Conservation (phyloP, 2,113 vertebrate species). For the Salvator merianae region DNA sequence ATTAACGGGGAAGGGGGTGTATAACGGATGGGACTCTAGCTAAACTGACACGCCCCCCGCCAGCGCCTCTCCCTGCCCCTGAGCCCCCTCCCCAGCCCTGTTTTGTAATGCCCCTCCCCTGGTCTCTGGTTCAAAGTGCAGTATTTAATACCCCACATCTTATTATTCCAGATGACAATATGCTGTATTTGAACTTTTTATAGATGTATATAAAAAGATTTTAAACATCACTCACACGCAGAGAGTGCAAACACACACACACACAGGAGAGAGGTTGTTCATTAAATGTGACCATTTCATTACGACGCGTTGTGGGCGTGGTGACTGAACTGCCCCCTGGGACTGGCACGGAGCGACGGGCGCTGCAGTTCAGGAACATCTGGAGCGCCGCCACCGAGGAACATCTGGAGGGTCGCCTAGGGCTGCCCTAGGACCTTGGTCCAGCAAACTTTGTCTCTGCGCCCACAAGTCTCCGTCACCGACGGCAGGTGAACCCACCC, state of each 20-base stretch:
- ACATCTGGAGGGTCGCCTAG: no score
- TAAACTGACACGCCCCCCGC: slow-evolving; percentile 19
- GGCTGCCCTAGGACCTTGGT: neutral
- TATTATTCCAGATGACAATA: slow-evolving; percentile 67
- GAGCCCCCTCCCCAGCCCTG: slow-evolving; percentile 16
- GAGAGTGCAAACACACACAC: neutral
- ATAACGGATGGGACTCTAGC: slow-evolving; percentile 52
- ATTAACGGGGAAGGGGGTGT: slow-evolving; percentile 50
- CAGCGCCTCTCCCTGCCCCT: neutral
- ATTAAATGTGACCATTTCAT: slow-evolving; percentile 78
- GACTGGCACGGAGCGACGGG: no score
- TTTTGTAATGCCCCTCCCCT: slow-evolving; percentile 7
- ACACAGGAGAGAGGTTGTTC: slow-evolving; percentile 61
- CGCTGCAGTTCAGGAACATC: no score
- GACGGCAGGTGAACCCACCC: no score
- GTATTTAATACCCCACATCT: slow-evolving; percentile 72
- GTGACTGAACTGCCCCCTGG: neutral
- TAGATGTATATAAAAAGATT: slow-evolving; percentile 73
- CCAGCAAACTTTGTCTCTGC: no score
- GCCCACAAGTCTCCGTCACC: neutral
- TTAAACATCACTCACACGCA: slow-evolving; percentile 17
- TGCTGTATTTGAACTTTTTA: slow-evolving; percentile 76
- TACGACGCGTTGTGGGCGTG: slow-evolving; percentile 26
- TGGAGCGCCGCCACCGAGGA: neutral
- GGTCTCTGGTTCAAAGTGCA: slow-evolving; percentile 57